Conservation (phyloP, 2,797 vertebrate species). For the Enteromius trimaculatus region DNA sequence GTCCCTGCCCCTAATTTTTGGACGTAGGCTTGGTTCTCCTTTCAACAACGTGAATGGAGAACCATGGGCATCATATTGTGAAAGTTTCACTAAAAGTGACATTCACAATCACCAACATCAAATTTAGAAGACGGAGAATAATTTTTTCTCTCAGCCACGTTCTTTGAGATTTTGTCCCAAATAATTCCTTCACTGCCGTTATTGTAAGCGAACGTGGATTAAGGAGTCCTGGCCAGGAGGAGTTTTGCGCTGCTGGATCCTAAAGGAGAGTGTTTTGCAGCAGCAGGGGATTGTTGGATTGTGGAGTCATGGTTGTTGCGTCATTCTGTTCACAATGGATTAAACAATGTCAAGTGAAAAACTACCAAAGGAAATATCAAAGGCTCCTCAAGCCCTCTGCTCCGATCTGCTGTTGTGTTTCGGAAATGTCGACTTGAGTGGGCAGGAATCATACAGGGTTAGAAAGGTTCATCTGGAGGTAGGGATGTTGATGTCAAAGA, state of each 20-base stretch:
- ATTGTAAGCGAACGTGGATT: not conserved
- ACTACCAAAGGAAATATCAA: conserved; percentile 53
- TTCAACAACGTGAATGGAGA: not conserved
- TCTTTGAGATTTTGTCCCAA: not conserved
- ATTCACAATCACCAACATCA: not conserved
- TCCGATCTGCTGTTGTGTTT: not conserved
- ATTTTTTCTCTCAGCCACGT: not conserved
- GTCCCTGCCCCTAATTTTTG: too few relatives aligned
- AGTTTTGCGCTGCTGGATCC: not conserved
- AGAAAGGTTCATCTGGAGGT: not conserved
- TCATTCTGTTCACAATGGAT: conserved; percentile 66
- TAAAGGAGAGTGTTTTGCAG: not conserved
- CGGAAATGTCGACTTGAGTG: not conserved
- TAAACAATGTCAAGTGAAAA: conserved; percentile 64
- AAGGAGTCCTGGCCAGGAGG: not conserved
- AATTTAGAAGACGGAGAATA: not conserved
- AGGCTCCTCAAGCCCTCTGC: conserved; percentile 5
- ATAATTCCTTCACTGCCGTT: not conserved
- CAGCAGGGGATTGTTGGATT: conserved; percentile 34
- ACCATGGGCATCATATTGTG: not conserved
- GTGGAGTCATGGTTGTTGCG: conserved; percentile 52
- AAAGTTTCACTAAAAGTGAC: conserved; percentile 1
- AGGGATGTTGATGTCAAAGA: not conserved
- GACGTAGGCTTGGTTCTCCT: too few relatives aligned
- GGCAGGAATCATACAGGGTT: not conserved